Evolutionary conservation across 2,797 vertebrate genomes (phyloP).

Genomic region (Naso thynnoides): DNA sequence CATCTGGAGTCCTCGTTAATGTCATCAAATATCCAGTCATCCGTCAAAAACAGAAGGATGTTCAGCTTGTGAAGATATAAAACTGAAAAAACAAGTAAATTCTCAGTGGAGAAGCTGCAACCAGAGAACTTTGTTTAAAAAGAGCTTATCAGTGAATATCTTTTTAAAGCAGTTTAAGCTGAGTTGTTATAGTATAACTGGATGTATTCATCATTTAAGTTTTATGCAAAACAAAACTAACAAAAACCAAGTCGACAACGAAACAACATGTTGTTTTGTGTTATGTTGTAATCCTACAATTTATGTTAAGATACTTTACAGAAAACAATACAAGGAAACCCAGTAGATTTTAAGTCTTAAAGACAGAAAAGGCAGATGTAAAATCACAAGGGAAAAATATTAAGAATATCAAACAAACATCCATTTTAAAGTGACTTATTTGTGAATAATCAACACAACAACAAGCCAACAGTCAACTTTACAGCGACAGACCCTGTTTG

Average conservation of each 20-base stretch:
- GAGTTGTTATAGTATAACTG: no score
- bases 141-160: fast-evolving
- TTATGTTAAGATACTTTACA: background rate
- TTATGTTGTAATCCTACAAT: background rate
- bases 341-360: background rate
- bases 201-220: no score
- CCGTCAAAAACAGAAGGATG: background rate
- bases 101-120: background rate
- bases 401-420: background rate
- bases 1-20: background rate
- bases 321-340: background rate
- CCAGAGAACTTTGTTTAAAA: background rate
- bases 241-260: background rate
- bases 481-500: constrained; percentile 24
- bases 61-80: background rate
- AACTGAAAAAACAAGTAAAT: constrained; percentile 2
- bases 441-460: background rate
- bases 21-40: background rate
- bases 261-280: background rate
- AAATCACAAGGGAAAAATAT: no score
- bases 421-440: background rate
- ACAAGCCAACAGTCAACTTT: background rate
- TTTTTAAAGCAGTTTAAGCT: background rate
- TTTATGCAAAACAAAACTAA: no score
- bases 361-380: background rate